phyloP scores from a whole-genome alignment of 2,113 vertebrate species.

The Eupsittula cactorum region DNA sequence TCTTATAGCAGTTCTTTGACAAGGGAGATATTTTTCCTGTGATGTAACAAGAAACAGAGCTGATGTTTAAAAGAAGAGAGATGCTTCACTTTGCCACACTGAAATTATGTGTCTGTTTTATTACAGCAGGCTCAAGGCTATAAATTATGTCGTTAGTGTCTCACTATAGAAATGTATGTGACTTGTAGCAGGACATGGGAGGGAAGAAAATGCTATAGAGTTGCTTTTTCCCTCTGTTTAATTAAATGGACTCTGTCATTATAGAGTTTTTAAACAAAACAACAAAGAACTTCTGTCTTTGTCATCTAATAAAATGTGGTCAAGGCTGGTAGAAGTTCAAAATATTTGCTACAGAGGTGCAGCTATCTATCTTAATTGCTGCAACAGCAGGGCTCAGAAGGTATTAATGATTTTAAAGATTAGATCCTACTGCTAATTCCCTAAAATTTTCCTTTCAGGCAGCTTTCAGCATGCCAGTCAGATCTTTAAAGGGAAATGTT shows the following conservation, averaged over 20 bases:
- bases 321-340: background rate
- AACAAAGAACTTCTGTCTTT: background rate
- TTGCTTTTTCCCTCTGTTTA: background rate
- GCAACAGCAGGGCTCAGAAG: rapidly evolving
- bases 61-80: background rate
- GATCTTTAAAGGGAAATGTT: background rate
- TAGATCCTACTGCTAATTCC: background rate
- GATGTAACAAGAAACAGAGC: constrained; percentile 13
- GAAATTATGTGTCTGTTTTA: background rate
- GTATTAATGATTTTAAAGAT: background rate
- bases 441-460: background rate
- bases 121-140: background rate
- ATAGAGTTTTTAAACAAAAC: background rate
- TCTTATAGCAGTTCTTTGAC: constrained; percentile 37
- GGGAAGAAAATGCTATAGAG: background rate
- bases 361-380: background rate
- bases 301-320: background rate
- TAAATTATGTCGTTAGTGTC: background rate
- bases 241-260: background rate
- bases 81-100: background rate
- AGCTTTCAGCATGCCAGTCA: background rate
- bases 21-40: background rate
- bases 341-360: background rate
- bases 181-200: background rate
- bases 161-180: background rate